A percentile compares a stretch with the other conserved stretches of the same genome.
phyloP scores from a whole-genome alignment of 2,888 invertebrate species.

The Epistrophe grossulariae region DNA sequence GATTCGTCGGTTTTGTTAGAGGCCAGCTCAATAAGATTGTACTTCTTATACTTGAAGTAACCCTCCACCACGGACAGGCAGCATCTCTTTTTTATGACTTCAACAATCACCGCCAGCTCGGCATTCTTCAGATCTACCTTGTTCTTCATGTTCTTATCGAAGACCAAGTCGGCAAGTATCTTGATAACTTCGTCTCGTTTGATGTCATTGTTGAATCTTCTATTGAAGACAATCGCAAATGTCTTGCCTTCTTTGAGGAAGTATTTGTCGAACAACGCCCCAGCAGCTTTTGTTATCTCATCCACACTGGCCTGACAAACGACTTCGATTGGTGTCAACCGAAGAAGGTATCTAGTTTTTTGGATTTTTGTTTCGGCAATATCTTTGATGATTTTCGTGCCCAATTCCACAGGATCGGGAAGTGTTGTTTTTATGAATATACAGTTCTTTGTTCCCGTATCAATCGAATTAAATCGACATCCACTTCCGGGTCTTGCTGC shows the following conservation, averaged over 20 bases:
- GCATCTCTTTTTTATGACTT: conserved; percentile 92
- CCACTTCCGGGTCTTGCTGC: conserved; percentile 82
- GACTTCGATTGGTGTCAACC: conserved; percentile 91
- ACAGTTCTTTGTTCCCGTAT: conserved; percentile 93
- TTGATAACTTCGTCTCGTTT: conserved; percentile 89
- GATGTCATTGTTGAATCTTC: conserved; percentile 90
- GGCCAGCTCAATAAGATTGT: conserved; percentile 89
- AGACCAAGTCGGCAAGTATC: conserved; percentile 89
- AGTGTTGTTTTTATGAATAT: conserved; percentile 93
- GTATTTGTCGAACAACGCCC: conserved; percentile 88
- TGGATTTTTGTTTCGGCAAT: conserved; percentile 88
- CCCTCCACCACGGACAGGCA: conserved; percentile 92
- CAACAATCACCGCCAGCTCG: conserved; percentile 91
- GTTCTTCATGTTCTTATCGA: conserved; percentile 88
- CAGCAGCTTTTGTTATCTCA: conserved; percentile 89
- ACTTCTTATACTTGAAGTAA: conserved; percentile 92
- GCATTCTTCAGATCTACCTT: conserved; percentile 92
- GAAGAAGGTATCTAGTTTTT: conserved; percentile 90
- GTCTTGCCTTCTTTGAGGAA: conserved; percentile 89
- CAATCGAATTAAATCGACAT: conserved; percentile 88
- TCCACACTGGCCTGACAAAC: conserved; percentile 92
- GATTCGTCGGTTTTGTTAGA: conserved; percentile 32
- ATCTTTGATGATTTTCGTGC: conserved; percentile 89
- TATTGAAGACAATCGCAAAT: conserved; percentile 91
- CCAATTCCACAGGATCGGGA: conserved; percentile 90